Conservation (phyloP, 2,797 vertebrate genomes). For the Acipenser transmontanus region DNA sequence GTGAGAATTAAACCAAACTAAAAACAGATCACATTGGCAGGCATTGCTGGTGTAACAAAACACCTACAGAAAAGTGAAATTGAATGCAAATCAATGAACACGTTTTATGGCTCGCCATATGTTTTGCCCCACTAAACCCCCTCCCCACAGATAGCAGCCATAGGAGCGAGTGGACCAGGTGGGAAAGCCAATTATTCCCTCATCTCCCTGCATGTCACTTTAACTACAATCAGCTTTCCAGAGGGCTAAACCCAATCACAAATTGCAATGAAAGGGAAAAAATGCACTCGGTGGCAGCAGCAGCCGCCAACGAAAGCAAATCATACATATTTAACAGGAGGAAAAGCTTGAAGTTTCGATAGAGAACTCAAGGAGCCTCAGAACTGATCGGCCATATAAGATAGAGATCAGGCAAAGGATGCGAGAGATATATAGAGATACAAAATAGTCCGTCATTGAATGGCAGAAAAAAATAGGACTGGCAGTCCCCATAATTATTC, state of each 20-base stretch:
- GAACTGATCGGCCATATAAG: too few species aligned
- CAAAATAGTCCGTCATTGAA: too few species aligned
- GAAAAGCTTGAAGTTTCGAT: not conserved
- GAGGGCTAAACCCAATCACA: slow-evolving; percentile 19
- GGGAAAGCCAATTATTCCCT: slow-evolving; percentile 34
- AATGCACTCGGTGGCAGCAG: not conserved
- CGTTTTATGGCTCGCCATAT: slow-evolving; percentile 11
- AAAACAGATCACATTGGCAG: too few species aligned
- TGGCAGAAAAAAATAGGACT: too few species aligned
- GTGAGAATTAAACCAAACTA: too few species aligned
- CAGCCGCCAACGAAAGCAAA: slow-evolving; percentile 5
- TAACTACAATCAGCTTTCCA: slow-evolving; percentile 22
- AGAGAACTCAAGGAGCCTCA: too few species aligned
- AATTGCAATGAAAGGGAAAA: not conserved
- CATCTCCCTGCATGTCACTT: slow-evolving; percentile 27
- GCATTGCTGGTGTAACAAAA: too few species aligned
- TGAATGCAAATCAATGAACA: too few species aligned
- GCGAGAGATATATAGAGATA: too few species aligned
- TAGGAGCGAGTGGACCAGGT: slow-evolving; percentile 27
- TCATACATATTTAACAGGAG: slow-evolving; percentile 19
- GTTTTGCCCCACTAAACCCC: slow-evolving; percentile 8
- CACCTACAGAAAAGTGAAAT: too few species aligned
- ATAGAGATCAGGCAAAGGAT: too few species aligned
- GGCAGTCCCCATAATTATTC: too few species aligned
- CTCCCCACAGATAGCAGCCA: slow-evolving; percentile 19